phyloP scores from a whole-genome alignment of 2,888 invertebrate species.

The Nomada lathburiana region DNA sequence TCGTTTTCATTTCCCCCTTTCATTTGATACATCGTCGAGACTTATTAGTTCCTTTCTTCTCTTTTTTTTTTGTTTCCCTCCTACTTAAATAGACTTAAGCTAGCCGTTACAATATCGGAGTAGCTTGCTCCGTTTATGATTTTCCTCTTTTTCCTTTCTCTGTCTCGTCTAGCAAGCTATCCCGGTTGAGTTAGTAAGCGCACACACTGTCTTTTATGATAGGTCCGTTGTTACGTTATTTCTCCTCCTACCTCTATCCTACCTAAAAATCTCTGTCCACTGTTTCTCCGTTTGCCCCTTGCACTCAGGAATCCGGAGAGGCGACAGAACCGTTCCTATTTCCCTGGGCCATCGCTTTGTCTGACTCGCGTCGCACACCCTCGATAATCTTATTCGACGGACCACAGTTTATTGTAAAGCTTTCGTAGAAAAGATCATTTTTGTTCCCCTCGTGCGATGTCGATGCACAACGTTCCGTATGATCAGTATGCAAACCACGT shows the following conservation, averaged over 20 bases:
- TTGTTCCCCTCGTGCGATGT: slow-evolving; percentile 50
- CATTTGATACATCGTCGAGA: slow-evolving; percentile 64
- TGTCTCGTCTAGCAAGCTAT: slow-evolving; percentile 34
- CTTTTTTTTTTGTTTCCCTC: slow-evolving; percentile 30
- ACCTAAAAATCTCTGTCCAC: slow-evolving; percentile 46
- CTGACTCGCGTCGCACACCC: background rate
- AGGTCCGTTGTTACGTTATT: slow-evolving; percentile 76
- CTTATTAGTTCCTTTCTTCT: slow-evolving; percentile 34
- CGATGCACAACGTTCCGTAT: background rate
- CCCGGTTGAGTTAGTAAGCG: slow-evolving; percentile 79
- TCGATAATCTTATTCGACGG: background rate
- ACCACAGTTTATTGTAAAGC: slow-evolving; percentile 25
- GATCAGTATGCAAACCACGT: background rate
- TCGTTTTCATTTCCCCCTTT: slow-evolving; percentile 48
- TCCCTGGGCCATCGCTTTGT: background rate
- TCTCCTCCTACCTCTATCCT: slow-evolving; percentile 50
- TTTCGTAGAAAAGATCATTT: slow-evolving; percentile 42
- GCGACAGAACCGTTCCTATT: slow-evolving; percentile 6
- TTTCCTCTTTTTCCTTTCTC: background rate
- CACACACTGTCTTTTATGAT: slow-evolving; percentile 82
- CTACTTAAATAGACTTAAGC: slow-evolving; percentile 74
- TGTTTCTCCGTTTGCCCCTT: slow-evolving; percentile 42
- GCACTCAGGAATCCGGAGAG: slow-evolving; percentile 34
- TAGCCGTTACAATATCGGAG: slow-evolving; percentile 71
- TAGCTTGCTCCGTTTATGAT: slow-evolving; percentile 33